Evolutionary conservation across 1,140 invertebrate genomes (phyloP), one percentile per base, ranked within the genome.

Genomic region (Leguminivora glycinivorella): DNA sequence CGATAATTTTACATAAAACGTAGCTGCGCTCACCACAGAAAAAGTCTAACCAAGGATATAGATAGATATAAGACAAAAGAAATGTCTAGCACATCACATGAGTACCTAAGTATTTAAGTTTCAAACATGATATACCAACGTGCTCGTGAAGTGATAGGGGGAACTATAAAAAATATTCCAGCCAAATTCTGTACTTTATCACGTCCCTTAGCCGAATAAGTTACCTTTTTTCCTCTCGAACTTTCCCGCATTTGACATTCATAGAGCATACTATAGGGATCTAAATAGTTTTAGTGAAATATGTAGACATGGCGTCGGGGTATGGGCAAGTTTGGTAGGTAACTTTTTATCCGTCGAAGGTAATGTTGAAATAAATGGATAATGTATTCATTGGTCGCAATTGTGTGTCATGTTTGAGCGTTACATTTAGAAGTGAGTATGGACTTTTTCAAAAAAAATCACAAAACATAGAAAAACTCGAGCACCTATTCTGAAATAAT

Each of bases 171-270:
- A 63, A 63, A 63, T 77, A 77, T 77, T 77, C 73, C 71, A 63
- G 69, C 40, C 69, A 71, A 76, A 72, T 77, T 72, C 69, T 63
- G 34, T 71, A 74, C 73, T 75, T 77, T 75, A 71, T 77, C 75
- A 75, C 71, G 56, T 75, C 71, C 58, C 26, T 63, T 63, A 9
- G 26, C 25, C 26, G 31, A 63, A 63, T 70, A 75, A 75, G 43
- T 73, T 71, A 69, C 73, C 43, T 73, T 72, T 71, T 72, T 75
- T 68, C 68, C 25, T 63, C 58, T 63, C 70, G 69, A 68, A 75
- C 71, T 77, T 77, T 71, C 67, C 56, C 73, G 73, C 74, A 75
- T 78, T 78, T 72, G 72, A 75, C 72, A 78, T 78, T 78, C 76
- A 78, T 75, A 69, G 72, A 71, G 71, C 76, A 75, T 38, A 38